Evolutionary conservation across 2,113 vertebrate species (phyloP), one percentile per base, ranked within the genome.

Genomic region (Rhizomys pruinosus): DNA sequence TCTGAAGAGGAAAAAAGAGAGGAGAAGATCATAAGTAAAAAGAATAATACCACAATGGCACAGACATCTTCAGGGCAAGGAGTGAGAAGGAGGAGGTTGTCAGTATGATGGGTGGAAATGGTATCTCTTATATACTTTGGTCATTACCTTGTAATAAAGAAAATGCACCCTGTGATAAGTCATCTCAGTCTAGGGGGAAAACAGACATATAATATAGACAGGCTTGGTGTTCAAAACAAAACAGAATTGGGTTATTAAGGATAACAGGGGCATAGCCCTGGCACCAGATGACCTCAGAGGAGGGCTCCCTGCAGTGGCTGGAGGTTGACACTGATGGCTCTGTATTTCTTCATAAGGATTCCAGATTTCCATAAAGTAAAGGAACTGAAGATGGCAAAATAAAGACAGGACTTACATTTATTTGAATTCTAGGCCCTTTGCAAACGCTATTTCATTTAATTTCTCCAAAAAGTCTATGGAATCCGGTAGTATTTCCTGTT

Each of bases 111-210:
- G 59, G 63, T 81, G 69, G 80, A 81, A 66, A 37, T 25, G 2
- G 5, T 77, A 20, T 81, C 29, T 81, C 93, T 95, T 66, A 22
- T 84, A 66, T 84, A 39, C 42, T 71, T 71, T 78, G 72, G 72
- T 77, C 81, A 93, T 85, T 91, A 86, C 32, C 61, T 80, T 80
- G 16, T 87, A 68, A 86, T 86, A 29, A 69, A 88, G 64, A 80
- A 95, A 89, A 94, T 39, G 39, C 57, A 42, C 29, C 9, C 32
- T 57, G 25, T 81, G 55, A 63, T 90, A 87, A 76, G 61, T 74
- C 55, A 39, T 63, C 68, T 95, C 32, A 78, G 73, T 85, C 4
- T 89, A 27, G 20, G 32, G 42, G 2, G 52, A 8, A 90, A 23
- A 63, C 9, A 90, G 55, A 87, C 9, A 57, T 55, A 61, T 55